Evolutionary conservation across 2,888 invertebrate species (phyloP).

Genomic region (Nomada lathburiana): DNA sequence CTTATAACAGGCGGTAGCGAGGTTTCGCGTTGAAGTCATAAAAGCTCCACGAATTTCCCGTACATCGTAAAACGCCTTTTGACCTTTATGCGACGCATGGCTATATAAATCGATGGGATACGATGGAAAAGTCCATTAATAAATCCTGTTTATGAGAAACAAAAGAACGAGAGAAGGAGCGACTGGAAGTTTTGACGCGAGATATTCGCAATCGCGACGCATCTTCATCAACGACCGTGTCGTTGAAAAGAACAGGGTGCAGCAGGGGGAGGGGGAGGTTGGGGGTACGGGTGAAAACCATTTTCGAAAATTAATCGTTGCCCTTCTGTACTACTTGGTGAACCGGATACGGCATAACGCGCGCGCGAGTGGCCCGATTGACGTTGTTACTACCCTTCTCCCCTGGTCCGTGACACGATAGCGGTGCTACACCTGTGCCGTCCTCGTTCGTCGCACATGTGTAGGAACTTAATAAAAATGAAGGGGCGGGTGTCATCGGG

Average conservation of each 20-base stretch:
- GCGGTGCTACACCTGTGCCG: background rate
- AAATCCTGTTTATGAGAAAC: conserved; percentile 1
- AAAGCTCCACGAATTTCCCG: conserved; percentile 13
- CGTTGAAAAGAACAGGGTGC: too few species aligned
- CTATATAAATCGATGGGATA: background rate
- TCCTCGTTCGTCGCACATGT: conserved; percentile 19
- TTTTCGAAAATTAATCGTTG: background rate
- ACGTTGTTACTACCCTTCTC: background rate
- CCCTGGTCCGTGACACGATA: too few species aligned
- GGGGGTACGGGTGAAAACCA: too few species aligned
- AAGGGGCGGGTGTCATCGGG: too few species aligned
- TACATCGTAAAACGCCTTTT: conserved; percentile 10
- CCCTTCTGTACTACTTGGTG: background rate
- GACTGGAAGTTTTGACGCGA: background rate
- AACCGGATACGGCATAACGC: background rate
- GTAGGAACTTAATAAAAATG: too few species aligned
- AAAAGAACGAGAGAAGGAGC: background rate
- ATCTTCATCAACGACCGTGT: background rate
- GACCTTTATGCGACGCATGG: conserved; percentile 9
- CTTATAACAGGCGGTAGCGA: conserved; percentile 21
- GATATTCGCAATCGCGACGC: background rate
- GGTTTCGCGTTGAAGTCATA: conserved; percentile 15
- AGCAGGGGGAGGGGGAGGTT: too few species aligned
- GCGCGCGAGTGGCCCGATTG: conserved; percentile 25
- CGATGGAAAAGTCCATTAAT: conserved; percentile 18